Percentiles rank a stretch among this genome's conserved stretches.
Conservation (phyloP, 2,113 vertebrate species). For the Anarhynchus alexandrinus region DNA sequence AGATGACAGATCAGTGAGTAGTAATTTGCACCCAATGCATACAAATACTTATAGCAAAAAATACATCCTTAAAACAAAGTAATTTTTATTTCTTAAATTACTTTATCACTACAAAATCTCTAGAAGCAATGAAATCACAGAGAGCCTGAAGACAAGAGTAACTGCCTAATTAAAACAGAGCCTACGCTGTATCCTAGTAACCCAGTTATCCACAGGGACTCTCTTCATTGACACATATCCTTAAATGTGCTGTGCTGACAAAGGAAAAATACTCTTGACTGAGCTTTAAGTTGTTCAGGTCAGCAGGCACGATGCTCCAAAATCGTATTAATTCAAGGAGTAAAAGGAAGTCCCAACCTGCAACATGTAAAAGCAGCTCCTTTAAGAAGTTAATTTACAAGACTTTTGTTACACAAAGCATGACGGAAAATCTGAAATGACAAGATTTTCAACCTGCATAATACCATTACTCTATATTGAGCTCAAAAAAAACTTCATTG, state of each 20-base stretch:
- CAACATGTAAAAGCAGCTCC: neutral
- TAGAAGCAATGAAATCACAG: neutral
- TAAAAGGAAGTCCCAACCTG: neutral
- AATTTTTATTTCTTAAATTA: neutral
- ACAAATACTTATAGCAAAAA: neutral
- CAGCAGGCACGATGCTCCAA: neutral
- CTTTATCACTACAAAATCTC: neutral
- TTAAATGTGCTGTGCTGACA: neutral
- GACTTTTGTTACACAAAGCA: neutral
- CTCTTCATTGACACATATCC: conserved; percentile 12
- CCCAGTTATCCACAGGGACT: conserved; percentile 29
- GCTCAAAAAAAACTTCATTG: neutral
- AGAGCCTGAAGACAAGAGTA: neutral
- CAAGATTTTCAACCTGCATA: neutral
- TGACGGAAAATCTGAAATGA: neutral
- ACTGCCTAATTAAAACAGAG: conserved; percentile 46
- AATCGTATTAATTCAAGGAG: neutral
- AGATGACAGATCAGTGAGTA: neutral
- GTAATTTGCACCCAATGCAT: neutral
- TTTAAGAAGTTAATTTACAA: neutral
- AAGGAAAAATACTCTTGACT: neutral
- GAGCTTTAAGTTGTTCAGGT: conserved; percentile 21
- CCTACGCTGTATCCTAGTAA: conserved; percentile 34
- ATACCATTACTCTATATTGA: neutral
- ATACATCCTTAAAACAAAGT: neutral